phyloP scores from a whole-genome alignment of 2,113 vertebrate species.

The Microcebus jonahi region DNA sequence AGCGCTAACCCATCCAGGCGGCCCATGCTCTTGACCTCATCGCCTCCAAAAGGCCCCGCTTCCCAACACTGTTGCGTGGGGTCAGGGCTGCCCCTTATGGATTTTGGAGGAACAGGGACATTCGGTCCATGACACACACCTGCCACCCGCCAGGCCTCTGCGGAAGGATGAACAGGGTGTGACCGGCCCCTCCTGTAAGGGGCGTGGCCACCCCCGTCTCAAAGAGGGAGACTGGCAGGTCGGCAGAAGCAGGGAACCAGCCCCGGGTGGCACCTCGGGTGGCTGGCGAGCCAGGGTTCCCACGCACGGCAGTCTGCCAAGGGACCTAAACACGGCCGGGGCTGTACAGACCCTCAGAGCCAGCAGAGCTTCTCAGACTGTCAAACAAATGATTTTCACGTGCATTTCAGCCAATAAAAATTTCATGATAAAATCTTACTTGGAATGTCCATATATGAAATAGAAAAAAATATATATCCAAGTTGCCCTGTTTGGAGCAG shows the following conservation, averaged over 20 bases:
- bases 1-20: background rate
- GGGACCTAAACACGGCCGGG: background rate
- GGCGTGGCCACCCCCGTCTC: background rate
- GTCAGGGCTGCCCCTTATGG: background rate
- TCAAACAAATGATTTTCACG: background rate
- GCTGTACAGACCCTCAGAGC: background rate
- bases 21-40: background rate
- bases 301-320: background rate
- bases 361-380: background rate
- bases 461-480: background rate
- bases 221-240: background rate
- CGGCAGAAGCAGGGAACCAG: rapidly evolving
- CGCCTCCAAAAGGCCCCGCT: no score
- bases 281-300: no score
- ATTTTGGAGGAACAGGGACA: background rate
- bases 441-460: background rate
- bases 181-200: no score
- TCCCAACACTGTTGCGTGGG: background rate
- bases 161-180: background rate
- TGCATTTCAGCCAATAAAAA: background rate
- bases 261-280: background rate
- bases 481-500: background rate
- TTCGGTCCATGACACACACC: background rate
- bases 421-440: background rate
- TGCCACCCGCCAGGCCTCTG: background rate